phyloP scores from a whole-genome alignment of 2,888 invertebrate genomes.

The Drosophila suboccidentalis region DNA sequence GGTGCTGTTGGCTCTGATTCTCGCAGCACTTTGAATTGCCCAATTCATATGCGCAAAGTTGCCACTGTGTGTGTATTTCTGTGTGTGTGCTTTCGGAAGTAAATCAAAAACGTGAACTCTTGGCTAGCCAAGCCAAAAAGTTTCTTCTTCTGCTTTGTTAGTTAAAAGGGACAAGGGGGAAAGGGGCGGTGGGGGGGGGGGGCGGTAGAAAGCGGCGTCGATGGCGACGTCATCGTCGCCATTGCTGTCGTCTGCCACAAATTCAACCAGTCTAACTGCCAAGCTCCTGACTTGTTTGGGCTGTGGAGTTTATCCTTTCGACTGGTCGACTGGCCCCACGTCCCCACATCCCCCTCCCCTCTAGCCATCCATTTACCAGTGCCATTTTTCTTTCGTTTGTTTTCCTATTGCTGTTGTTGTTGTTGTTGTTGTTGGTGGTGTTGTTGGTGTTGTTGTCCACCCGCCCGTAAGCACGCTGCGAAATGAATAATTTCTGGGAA shows the following conservation, averaged over 20 bases:
- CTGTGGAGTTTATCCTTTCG: constrained; percentile 58
- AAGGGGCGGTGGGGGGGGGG: not conserved
- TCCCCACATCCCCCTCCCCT: not conserved
- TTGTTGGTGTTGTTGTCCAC: constrained; percentile 32
- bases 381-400: constrained; percentile 63
- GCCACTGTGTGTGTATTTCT: constrained; percentile 34
- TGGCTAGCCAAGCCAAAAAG: constrained; percentile 64
- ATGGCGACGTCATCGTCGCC: constrained; percentile 59
- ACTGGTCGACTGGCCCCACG: constrained; percentile 19
- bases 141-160: constrained; percentile 33
- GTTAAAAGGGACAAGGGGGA: not conserved
- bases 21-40: constrained; percentile 54
- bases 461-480: constrained; percentile 58
- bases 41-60: constrained; percentile 76
- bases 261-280: constrained; percentile 30
- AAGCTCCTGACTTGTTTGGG: constrained; percentile 50
- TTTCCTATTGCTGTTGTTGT: constrained; percentile 30
- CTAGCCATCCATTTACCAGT: constrained; percentile 35
- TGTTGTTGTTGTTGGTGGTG: constrained; percentile 12
- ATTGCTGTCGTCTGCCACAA: constrained; percentile 50
- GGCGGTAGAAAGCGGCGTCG: not conserved
- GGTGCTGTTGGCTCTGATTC: constrained; percentile 14
- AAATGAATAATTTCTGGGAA: constrained; percentile 81
- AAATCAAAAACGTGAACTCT: constrained; percentile 76
- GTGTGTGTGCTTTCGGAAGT: constrained; percentile 50